These are phyloP conservation scores for Drosophila asahinai DNA, from an alignment of 1,140 invertebrate genomes.

Conservation along the genomic window DNA sequence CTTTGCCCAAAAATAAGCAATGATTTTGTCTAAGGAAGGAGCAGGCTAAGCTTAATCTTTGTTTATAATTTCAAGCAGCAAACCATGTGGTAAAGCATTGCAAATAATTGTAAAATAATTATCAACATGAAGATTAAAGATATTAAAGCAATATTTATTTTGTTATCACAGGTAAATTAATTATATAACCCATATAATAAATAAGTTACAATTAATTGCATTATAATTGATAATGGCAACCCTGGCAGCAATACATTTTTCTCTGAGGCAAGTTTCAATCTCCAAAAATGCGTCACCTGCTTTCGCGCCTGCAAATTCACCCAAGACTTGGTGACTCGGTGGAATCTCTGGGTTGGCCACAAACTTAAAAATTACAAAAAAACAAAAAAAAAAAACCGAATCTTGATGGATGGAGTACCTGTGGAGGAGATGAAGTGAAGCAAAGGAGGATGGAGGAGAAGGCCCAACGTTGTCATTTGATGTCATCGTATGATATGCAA, in stretches of 20 bases:
- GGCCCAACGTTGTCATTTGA: conserved; percentile 54
- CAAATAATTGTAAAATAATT: too few relatives aligned
- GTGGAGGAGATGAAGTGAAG: neutral
- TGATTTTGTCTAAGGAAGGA: too few relatives aligned
- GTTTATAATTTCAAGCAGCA: too few relatives aligned
- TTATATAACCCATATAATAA: neutral
- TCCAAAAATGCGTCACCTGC: conserved; percentile 36
- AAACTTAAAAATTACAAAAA: neutral
- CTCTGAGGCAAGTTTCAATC: neutral
- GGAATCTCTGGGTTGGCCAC: conserved; percentile 33
- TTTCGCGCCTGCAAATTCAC: conserved; percentile 5
- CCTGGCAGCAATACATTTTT: neutral
- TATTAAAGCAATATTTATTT: too few relatives aligned
- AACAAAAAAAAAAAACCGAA: conserved; percentile 11
- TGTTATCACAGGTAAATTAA: too few relatives aligned
- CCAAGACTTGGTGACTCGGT: conserved; percentile 18
- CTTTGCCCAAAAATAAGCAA: too few relatives aligned
- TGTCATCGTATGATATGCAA: conserved; percentile 68
- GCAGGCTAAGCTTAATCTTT: too few relatives aligned
- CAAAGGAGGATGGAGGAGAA: conserved; percentile 2
- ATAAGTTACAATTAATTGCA: neutral
- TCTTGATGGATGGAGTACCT: conserved; percentile 34
- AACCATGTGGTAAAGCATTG: too few relatives aligned
- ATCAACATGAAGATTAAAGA: too few relatives aligned
- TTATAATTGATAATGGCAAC: neutral